Conservation (phyloP, 2,888 invertebrate species). For the Hydropsyche betteni region DNA sequence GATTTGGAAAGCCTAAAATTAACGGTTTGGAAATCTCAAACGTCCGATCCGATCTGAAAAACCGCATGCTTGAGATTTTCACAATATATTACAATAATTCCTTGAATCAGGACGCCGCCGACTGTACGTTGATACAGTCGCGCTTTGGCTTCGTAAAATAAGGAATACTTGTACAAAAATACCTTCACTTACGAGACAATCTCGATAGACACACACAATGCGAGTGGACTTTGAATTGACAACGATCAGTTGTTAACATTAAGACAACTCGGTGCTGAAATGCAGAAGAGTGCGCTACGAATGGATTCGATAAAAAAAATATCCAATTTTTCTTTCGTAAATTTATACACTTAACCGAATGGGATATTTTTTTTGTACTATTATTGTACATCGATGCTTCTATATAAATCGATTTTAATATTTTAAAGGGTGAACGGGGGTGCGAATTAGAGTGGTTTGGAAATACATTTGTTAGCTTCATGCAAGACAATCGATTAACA, state of each 20-base stretch:
- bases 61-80: neutral
- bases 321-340: no score
- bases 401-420: neutral
- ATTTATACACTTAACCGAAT: no score
- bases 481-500: neutral
- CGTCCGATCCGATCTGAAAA: neutral
- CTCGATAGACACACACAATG: no score
- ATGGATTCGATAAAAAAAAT: no score
- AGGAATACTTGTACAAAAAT: conserved; percentile 16
- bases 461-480: no score
- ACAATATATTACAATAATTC: conserved; percentile 10
- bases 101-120: neutral
- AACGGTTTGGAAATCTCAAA: neutral
- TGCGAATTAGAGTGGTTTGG: neutral
- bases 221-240: no score
- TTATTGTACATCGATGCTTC: conserved; percentile 16
- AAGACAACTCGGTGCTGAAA: no score
- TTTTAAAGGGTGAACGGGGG: neutral
- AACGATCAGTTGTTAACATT: no score
- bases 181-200: neutral
- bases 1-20: conserved; percentile 3
- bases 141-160: neutral
- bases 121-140: neutral
- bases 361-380: conserved; percentile 7
- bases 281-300: no score